Base-by-base conservation (phyloP, 2,888 invertebrate genomes). In the Sicus ferrugineus region DNA sequence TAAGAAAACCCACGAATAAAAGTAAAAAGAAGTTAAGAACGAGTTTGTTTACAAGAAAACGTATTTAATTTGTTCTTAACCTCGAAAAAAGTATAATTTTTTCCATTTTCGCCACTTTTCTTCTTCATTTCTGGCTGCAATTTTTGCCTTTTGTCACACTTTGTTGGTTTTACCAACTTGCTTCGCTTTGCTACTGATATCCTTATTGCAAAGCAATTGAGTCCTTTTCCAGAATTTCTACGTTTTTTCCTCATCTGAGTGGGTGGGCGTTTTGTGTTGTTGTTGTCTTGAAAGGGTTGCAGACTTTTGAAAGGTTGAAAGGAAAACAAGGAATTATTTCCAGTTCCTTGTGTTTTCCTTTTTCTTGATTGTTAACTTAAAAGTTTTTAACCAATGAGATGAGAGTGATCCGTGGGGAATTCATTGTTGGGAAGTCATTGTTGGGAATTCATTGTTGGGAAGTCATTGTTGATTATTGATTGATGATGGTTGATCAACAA, bases 201-300 rank as follows among this genome's bases (percentile, higher is more conserved):
- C 77, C 77, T 79, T 78, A 80, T 80, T 80, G 80, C 80, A 80
- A 81, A 81, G 78, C 80, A 80, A 80, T 80, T 81, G 81, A 80
- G 81, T 80, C 79, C 80, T 80, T 77, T 77, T 78, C 77, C n/a
- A 76, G 79, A 77, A 81, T 81, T 79, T 77, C 68, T 78, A 28
- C 26, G 16, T 67, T 59, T 42, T 50, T 61, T 54, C n/a, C n/a
- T n/a, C n/a, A n/a, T n/a, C n/a, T n/a, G n/a, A n/a, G n/a, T n/a
- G n/a, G n/a, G n/a, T n/a, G n/a, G 7, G 28, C 38, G 42, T 42
- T 67, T 66, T 26, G 38, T 66, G 26, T 56, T 66, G n/a, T 63
- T 63, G 63, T 63, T 63, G 16, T 50, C 48, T 19, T 23, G 19
- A 6, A 42, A 9, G 7, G 42, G 42, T 42, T 42, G 42, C n/a